phyloP scores from a whole-genome alignment of 2,888 invertebrate species.

The Scrobipalpa atriplicella region DNA sequence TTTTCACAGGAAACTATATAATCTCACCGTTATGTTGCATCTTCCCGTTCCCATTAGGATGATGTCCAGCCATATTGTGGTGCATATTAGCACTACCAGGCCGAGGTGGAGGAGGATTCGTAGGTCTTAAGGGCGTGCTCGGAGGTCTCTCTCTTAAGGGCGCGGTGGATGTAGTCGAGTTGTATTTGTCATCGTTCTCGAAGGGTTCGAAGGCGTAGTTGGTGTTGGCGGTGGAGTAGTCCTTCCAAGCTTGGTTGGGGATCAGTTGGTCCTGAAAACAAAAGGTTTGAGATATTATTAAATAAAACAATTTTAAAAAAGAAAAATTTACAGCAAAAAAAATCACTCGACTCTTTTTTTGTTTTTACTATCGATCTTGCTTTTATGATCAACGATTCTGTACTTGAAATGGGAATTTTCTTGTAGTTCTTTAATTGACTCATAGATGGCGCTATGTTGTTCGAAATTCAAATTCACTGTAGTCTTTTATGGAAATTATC shows the following conservation, averaged over 20 bases:
- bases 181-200: constrained; percentile 89
- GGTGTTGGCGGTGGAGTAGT: constrained; percentile 91
- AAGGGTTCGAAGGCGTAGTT: constrained; percentile 96
- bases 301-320: no score
- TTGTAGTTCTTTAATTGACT: no score
- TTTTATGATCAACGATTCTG: no score
- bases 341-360: no score
- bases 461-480: no score
- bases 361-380: no score
- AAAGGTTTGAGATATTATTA: no score
- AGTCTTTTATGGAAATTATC: no score
- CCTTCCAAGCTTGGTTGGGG: constrained; percentile 94
- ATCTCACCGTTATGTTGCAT: constrained; percentile 33
- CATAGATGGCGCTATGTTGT: no score
- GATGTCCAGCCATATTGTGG: background rate
- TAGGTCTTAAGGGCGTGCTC: constrained; percentile 45
- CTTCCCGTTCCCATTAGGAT: constrained; percentile 27
- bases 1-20: background rate
- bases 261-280: constrained; percentile 89
- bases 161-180: constrained; percentile 59
- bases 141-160: constrained; percentile 40
- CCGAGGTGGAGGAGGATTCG: constrained; percentile 53
- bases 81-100: constrained; percentile 36
- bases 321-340: no score
- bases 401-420: no score